A percentile compares a stretch with the other conserved stretches of the same genome.
These are phyloP conservation scores for Diplolepis rosae DNA, from an alignment of 2,888 invertebrate genomes.

Conservation along the genomic window DNA sequence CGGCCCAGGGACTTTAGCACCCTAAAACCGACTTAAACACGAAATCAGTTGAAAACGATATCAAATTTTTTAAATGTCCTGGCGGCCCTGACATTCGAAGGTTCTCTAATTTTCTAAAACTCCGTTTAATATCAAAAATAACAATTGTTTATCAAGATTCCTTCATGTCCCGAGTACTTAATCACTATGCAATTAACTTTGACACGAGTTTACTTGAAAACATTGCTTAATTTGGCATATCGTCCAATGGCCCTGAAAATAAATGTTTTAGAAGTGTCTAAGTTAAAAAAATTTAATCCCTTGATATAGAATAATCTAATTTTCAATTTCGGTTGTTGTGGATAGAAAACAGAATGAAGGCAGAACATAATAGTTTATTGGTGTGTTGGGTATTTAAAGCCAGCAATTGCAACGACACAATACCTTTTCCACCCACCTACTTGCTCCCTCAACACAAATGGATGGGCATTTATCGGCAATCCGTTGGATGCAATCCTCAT, in stretches of 20 bases:
- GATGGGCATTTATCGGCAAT: conserved; percentile 28
- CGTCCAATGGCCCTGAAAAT: neutral
- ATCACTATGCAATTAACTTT: too few relatives aligned
- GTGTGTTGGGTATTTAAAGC: conserved; percentile 23
- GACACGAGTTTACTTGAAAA: too few relatives aligned
- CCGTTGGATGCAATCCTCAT: conserved; percentile 26
- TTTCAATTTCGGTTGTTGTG: neutral
- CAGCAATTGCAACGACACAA: conserved; percentile 23
- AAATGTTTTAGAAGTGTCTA: neutral
- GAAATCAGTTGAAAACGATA: too few relatives aligned
- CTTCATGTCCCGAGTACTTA: too few relatives aligned
- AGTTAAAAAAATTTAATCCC: neutral
- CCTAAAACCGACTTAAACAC: too few relatives aligned
- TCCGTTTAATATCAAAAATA: too few relatives aligned
- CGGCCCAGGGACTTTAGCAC: too few relatives aligned
- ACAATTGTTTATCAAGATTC: too few relatives aligned
- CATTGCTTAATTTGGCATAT: too few relatives aligned
- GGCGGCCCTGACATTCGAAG: neutral
- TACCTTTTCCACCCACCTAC: neutral
- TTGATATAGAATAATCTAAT: neutral
- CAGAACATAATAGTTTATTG: conserved; percentile 25
- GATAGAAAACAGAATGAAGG: conserved; percentile 11
- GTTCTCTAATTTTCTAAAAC: too few relatives aligned
- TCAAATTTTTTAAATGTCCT: conserved; percentile 15
- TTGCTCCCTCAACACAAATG: conserved; percentile 16